Evolutionary conservation across 2,113 vertebrate species (phyloP).

Genomic region (Pavo muticus): DNA sequence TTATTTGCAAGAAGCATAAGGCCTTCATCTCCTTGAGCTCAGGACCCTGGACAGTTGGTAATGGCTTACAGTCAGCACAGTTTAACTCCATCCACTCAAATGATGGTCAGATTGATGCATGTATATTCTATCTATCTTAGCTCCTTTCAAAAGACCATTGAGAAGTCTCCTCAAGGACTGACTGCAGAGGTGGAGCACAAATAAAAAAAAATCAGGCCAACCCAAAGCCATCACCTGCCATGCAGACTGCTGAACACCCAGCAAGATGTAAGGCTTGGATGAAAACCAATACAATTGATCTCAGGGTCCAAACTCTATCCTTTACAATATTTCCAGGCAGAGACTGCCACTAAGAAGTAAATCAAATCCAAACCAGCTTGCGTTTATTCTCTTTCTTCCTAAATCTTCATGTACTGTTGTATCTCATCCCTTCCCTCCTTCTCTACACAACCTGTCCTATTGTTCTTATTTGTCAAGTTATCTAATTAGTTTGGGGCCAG

Average conservation of each 20-base stretch:
- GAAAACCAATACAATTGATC: not conserved
- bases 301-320: not conserved
- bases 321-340: not conserved
- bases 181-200: not conserved
- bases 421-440: not conserved
- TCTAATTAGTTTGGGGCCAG: constrained; percentile 18
- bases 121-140: not conserved
- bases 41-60: not conserved
- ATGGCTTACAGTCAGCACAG: not conserved
- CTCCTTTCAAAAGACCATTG: not conserved
- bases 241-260: not conserved
- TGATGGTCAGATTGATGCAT: not conserved
- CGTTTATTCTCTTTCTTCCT: constrained; percentile 20
- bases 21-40: not conserved
- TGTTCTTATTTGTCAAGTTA: constrained; percentile 28
- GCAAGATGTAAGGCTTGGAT: not conserved
- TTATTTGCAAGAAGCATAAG: not conserved
- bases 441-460: not conserved
- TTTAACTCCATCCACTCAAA: not conserved
- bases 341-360: not conserved
- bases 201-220: not conserved
- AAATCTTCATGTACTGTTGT: not conserved
- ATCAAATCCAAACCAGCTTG: constrained; percentile 3
- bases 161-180: not conserved
- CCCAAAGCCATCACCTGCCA: not conserved